Conservation (phyloP, 2,113 vertebrate species). For the Nothoprocta pentlandii region DNA sequence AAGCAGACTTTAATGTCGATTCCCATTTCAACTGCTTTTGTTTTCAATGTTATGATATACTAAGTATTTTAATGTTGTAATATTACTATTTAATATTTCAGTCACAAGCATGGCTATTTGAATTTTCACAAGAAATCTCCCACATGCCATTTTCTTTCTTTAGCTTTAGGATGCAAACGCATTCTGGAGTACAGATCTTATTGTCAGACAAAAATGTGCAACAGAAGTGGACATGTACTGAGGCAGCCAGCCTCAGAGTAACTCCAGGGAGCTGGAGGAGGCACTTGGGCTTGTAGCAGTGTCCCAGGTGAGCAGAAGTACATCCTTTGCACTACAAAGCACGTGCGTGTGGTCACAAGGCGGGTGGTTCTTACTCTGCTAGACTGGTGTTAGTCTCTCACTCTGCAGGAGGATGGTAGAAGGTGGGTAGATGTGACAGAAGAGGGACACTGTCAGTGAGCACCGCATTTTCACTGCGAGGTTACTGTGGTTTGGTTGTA, state of each 20-base stretch:
- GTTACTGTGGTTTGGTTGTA: neutral
- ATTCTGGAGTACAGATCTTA: neutral
- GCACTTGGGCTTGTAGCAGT: neutral
- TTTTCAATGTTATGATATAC: neutral
- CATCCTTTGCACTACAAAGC: neutral
- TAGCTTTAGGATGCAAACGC: constrained; percentile 8
- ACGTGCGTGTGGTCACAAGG: neutral
- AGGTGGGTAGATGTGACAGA: neutral
- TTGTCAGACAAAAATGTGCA: neutral
- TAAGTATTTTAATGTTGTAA: neutral
- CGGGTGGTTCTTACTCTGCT: neutral
- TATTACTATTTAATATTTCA: constrained; percentile 27
- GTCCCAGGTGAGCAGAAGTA: neutral
- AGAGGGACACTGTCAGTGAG: neutral
- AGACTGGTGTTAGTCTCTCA: neutral
- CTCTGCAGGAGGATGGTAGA: neutral
- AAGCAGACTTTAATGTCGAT: neutral
- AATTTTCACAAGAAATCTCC: constrained; percentile 8
- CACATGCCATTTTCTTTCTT: neutral
- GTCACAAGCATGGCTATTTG: neutral
- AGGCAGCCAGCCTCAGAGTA: neutral
- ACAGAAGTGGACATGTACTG: neutral
- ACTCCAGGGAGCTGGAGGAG: neutral
- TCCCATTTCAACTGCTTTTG: constrained; percentile 16
- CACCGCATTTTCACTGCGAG: neutral